Percentiles rank a stretch among this genome's conserved stretches.
phyloP scores from a whole-genome alignment of 2,113 vertebrate species.

The Platanista minor region DNA sequence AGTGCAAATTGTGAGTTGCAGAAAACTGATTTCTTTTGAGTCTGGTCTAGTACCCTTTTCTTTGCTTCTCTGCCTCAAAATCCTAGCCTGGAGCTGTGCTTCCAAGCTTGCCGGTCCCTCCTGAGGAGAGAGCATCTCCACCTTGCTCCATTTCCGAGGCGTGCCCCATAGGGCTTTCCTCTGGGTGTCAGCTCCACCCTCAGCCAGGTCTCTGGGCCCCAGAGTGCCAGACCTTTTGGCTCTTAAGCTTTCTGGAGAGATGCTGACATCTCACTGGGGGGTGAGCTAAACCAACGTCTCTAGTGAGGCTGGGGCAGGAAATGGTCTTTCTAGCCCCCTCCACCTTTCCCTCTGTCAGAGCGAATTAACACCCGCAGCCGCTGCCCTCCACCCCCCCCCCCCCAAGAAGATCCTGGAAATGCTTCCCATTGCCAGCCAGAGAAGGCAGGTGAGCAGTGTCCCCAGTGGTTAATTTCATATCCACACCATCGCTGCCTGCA shows the following conservation, averaged over 20 bases:
- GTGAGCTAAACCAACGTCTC: background rate
- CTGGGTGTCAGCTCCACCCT: background rate
- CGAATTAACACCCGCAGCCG: background rate
- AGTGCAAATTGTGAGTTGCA: background rate
- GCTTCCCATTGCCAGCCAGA: background rate
- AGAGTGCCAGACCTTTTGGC: background rate
- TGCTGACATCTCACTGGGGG: background rate
- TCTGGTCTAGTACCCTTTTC: background rate
- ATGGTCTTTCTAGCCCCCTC: background rate
- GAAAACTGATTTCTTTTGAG: background rate
- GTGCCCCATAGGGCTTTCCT: background rate
- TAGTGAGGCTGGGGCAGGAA: background rate
- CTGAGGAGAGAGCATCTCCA: background rate
- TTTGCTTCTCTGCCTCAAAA: background rate
- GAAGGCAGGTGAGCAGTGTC: background rate
- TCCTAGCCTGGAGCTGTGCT: background rate
- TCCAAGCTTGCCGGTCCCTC: background rate
- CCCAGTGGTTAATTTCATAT: accelerated
- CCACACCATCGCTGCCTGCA: background rate
- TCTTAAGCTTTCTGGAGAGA: background rate
- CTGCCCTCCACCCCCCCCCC: accelerated
- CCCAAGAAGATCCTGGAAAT: background rate
- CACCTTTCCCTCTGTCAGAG: background rate
- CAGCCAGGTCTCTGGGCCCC: background rate
- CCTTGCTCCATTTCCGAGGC: background rate